Percentiles rank a stretch among this genome's conserved stretches.
Conservation (phyloP, 2,113 vertebrate genomes). For the Acrocephalus arundinaceus region DNA sequence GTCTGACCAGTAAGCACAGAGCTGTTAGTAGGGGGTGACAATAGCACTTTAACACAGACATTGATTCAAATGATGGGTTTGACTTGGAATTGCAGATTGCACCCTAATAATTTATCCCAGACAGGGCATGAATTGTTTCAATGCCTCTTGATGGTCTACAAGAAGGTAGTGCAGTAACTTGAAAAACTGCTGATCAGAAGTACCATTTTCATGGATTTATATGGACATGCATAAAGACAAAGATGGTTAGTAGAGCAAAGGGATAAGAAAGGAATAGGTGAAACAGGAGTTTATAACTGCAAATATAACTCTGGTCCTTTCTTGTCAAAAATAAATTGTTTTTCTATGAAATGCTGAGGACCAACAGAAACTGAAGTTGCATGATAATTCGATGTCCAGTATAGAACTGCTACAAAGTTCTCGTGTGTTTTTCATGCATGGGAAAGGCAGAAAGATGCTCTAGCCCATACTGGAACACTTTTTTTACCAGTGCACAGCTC, state of each 20-base stretch:
- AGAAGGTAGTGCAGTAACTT: background rate
- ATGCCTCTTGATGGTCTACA: background rate
- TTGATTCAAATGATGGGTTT: constrained; percentile 51
- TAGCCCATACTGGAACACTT: background rate
- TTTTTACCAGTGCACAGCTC: background rate
- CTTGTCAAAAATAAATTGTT: background rate
- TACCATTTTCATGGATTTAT: background rate
- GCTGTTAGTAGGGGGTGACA: background rate
- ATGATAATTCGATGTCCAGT: background rate
- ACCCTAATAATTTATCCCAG: constrained; percentile 26
- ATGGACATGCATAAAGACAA: background rate
- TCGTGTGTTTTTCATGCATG: background rate
- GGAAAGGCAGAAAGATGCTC: background rate
- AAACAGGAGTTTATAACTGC: background rate
- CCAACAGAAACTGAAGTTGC: background rate
- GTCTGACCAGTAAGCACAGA: background rate
- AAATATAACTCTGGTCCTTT: background rate
- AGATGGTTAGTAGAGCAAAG: background rate
- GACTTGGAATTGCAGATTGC: background rate
- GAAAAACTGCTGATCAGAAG: background rate
- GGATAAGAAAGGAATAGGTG: background rate
- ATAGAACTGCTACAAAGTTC: background rate
- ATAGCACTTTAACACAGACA: background rate
- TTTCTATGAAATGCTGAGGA: background rate
- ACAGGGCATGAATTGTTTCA: background rate